A percentile compares a stretch with the other conserved stretches of the same genome.
Evolutionary conservation across 2,888 invertebrate genomes (phyloP).

Genomic region (Pachliopta kotzebuea): DNA sequence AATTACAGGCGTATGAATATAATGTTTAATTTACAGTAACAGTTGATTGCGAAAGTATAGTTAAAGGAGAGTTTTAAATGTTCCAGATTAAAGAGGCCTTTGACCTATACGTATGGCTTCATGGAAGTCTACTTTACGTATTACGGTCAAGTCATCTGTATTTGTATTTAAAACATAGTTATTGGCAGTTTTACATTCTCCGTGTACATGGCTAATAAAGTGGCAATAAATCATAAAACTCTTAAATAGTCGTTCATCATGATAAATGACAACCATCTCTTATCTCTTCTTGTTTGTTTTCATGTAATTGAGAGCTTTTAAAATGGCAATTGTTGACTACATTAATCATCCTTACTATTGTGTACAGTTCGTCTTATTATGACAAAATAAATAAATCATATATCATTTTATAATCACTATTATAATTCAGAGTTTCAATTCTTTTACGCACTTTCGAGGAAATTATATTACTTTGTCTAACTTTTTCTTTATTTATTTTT

Average conservation of each 20-base stretch:
- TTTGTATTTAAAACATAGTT: neutral
- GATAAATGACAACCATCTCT: conserved; percentile 39
- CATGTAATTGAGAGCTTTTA: conserved; percentile 34
- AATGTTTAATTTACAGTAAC: no score
- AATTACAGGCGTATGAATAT: no score
- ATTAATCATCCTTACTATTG: conserved; percentile 17
- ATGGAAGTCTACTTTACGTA: conserved; percentile 6
- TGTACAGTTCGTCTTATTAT: neutral
- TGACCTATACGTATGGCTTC: conserved; percentile 27
- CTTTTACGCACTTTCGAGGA: no score
- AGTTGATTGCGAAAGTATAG: no score
- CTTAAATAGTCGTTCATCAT: conserved; percentile 48
- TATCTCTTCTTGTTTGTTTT: conserved; percentile 39
- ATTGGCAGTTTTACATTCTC: conserved; percentile 5
- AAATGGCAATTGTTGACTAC: conserved; percentile 29
- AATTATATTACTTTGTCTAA: no score
- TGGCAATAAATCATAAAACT: conserved; percentile 44
- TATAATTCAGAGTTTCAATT: no score
- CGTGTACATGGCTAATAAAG: conserved; percentile 30
- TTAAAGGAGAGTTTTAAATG: neutral
- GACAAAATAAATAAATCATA: neutral
- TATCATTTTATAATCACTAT: neutral
- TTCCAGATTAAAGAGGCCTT: conserved; percentile 7
- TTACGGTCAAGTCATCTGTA: conserved; percentile 37
- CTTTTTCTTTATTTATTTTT: no score